Evolutionary conservation across 2,797 vertebrate species (phyloP).

Genomic region (Pseudocheirus occidentalis): DNA sequence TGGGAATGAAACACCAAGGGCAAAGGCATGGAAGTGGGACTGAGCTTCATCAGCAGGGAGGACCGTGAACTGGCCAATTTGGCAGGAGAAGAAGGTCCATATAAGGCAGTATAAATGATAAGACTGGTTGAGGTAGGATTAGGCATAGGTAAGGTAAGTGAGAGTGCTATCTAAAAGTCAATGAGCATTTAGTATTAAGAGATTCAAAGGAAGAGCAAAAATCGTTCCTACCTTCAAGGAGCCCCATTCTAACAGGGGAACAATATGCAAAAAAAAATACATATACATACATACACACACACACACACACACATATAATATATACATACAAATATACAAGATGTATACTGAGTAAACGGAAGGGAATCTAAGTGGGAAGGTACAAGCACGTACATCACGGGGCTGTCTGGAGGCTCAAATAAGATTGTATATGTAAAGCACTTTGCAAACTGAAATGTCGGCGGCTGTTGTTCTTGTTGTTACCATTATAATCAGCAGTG

Average conservation of each 20-base stretch:
- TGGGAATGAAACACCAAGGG: neutral
- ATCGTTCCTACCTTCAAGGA: neutral
- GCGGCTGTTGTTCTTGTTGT: neutral
- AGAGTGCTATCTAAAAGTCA: neutral
- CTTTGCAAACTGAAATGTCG: neutral
- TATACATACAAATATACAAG: neutral
- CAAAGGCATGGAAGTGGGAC: neutral
- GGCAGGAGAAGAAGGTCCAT: neutral
- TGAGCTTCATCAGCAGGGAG: neutral
- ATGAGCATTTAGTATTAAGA: neutral
- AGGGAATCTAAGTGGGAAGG: neutral
- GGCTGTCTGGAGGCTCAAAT: neutral
- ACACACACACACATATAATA: neutral
- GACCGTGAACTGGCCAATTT: neutral
- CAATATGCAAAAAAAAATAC: neutral
- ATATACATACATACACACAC: no score
- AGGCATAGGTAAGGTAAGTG: neutral
- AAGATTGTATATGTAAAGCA: neutral
- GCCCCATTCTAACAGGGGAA: neutral
- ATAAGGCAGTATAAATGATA: neutral
- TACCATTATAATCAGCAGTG: neutral
- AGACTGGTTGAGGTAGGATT: neutral
- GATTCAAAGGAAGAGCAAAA: neutral
- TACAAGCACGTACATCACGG: neutral
- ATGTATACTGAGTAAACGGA: neutral